Base-by-base conservation (phyloP, 2,113 vertebrate genomes). In the Choloepus hoffmanni region DNA sequence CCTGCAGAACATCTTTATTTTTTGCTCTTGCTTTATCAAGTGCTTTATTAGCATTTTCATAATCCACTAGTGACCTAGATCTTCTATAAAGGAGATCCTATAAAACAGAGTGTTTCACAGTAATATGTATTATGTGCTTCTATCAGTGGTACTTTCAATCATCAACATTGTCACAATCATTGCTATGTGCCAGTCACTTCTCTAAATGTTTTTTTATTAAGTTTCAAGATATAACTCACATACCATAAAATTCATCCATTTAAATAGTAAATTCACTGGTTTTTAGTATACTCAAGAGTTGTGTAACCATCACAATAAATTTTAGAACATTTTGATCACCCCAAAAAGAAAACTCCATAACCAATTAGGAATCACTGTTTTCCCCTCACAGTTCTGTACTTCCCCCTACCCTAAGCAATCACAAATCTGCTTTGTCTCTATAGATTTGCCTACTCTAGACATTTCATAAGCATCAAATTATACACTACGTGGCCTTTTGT, bases 11-110 rank as follows among this genome's bases (percentile, higher is more conserved):
- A 92, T 99, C 99, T 98, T 99, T 99, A 98, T 99, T 99, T 97
- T 99, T 99, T 4, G 99, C 99, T 97, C 99, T 99, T 95, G 99
- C 99, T 99, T 99, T 99, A 97, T 99, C 99, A 98, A 99, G 96
- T 89, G 99, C 99, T 98, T 99, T 99, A 98, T 99, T 99, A 84
- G 99, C 99, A 79, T 99, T 99, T 98, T 99, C 99, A 90, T 99
- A 99, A 99, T 99, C 99, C 95, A 99, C 99, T 98, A 99, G 98
- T 85, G 99, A 99, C 89, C 99, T 99, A 95, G 99, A 99, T 98
- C 99, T 98, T 98, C 99, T 99, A 97, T 99, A 99, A 1, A 99
- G 97, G 90, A 99, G 99, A 98, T 99, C 99, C 99, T 99, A 95
- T 53, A 91, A 96, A 96, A 98, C 9, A 95, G 48, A 90, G 92